Percentiles rank a stretch among this genome's conserved stretches.
phyloP scores from a whole-genome alignment of 2,888 invertebrate species.

The Amphimallon solstitiale region DNA sequence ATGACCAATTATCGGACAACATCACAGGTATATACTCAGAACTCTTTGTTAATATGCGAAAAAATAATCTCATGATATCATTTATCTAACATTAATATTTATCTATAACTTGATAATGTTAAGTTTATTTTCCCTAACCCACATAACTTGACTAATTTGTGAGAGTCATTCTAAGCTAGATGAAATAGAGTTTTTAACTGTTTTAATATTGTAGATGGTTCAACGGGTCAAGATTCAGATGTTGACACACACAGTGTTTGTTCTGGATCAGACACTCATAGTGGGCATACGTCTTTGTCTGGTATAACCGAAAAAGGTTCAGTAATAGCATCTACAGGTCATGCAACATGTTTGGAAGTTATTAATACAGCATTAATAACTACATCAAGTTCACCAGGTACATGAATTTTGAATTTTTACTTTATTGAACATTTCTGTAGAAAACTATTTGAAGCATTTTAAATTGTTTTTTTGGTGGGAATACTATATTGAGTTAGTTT shows the following conservation, averaged over 20 bases:
- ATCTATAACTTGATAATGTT: constrained; percentile 22
- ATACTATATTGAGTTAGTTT: neutral
- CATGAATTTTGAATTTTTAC: neutral
- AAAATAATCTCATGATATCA: constrained; percentile 26
- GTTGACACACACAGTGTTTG: constrained; percentile 61
- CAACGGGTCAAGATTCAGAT: constrained; percentile 57
- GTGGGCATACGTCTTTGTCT: constrained; percentile 60
- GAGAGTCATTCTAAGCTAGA: neutral
- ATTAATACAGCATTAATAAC: constrained; percentile 47
- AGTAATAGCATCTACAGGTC: constrained; percentile 9
- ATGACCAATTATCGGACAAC: constrained; percentile 30
- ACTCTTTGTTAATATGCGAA: constrained; percentile 5
- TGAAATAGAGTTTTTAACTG: neutral
- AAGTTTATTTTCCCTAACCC: neutral
- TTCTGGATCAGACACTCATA: constrained; percentile 59
- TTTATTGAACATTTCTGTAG: neutral
- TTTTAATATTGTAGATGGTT: constrained; percentile 28
- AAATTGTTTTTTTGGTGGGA: neutral
- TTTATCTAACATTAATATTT: constrained; percentile 28
- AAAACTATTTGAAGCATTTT: neutral
- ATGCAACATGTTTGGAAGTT: constrained; percentile 54
- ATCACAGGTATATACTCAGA: constrained; percentile 33
- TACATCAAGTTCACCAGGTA: constrained; percentile 45
- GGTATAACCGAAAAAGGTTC: constrained; percentile 58
- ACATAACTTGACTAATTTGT: neutral